Base-by-base conservation (phyloP, 2,113 vertebrate species). In the Saiga tatarica region DNA sequence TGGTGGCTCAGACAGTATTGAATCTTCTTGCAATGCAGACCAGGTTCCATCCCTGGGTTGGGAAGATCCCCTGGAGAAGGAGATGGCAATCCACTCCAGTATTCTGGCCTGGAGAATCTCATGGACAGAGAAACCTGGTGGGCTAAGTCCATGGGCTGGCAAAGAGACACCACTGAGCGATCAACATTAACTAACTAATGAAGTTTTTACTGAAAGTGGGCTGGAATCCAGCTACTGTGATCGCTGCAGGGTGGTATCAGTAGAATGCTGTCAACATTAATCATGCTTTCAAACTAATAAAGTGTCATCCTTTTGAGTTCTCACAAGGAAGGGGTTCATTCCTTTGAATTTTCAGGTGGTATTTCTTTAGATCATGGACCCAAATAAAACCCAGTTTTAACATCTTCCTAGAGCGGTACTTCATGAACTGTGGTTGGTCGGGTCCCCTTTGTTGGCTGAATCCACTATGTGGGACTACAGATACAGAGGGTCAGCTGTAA, bases 321-420 rank as follows among this genome's bases (percentile, higher is more conserved):
- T 89, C 42, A 78, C 13, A 50, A 76, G 91, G 76, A 82, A 60
- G 13, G 2, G 4, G n/a, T 42, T 55, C 28, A 17, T 76, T 33
- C 14, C 28, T 42, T 85, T 90, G 7, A 28, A 82, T 15, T 81
- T 89, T 45, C 55, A 59, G 87, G 39, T 87, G 87, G 0, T 67
- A 30, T 93, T 97, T 90, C 53, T 28, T 85, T 33, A 36, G 25
- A 16, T 87, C 52, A 55, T 81, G 16, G 57, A 76, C 59, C 25
- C 52, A 33, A 62, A 39, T 50, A 45, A 94, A 92, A 92, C n/a
- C 23, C 33, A 13, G 17, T 81, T 84, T 97, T 42, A 94, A 64
- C 21, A 11, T 76, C 42, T 86, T 52, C 52, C 57, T 53, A 81
- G 76, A 21, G 45, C 7, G 4, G n/a, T 25, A 26, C n/a, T 83